Evolutionary conservation across 2,113 vertebrate genomes (phyloP).

Genomic region (Puffinus mauretanicus): DNA sequence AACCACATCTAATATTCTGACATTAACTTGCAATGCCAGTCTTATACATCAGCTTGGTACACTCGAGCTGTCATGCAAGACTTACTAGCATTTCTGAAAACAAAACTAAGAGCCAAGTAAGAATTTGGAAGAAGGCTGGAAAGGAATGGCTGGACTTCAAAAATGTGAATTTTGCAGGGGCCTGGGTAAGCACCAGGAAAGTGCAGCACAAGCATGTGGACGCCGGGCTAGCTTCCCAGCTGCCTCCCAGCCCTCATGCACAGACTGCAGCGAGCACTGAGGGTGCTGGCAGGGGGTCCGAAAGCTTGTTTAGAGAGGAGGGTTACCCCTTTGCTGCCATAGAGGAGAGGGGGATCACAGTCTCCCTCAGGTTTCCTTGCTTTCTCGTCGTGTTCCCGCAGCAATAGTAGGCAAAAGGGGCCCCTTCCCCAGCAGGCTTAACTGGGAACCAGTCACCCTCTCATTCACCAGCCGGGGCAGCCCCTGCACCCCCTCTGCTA

Average conservation of each 20-base stretch:
- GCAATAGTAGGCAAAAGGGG: accelerated
- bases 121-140: background rate
- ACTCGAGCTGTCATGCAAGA: background rate
- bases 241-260: accelerated
- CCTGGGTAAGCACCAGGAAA: background rate
- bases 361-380: background rate
- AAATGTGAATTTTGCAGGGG: background rate
- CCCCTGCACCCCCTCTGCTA: background rate
- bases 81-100: background rate
- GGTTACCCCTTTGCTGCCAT: background rate
- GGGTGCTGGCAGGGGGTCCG: background rate
- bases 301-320: background rate
- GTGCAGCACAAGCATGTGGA: accelerated
- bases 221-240: accelerated
- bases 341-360: accelerated
- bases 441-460: background rate
- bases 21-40: background rate
- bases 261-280: accelerated
- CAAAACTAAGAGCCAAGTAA: background rate
- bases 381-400: background rate
- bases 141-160: background rate
- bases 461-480: accelerated
- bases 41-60: background rate
- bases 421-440: background rate
- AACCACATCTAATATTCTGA: background rate